Percentiles rank a stretch among this genome's conserved stretches.
These are phyloP conservation scores for Goniozus legneri DNA, from an alignment of 1,140 invertebrate genomes.

Conservation along the genomic window DNA sequence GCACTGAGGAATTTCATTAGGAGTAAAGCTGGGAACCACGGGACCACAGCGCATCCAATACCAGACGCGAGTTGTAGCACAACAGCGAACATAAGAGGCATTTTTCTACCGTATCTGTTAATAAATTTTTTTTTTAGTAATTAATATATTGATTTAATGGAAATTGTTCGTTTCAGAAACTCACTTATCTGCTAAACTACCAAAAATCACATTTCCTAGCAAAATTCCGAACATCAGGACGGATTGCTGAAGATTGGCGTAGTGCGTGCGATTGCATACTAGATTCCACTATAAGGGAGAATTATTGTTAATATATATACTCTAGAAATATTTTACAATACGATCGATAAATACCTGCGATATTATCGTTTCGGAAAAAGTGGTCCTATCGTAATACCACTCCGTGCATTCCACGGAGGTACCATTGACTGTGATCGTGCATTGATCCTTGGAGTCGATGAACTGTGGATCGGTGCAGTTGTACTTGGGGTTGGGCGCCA, in stretches of 20 bases:
- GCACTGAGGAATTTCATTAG: conserved; percentile 54
- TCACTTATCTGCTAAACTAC: conserved; percentile 69
- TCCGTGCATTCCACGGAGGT: conserved; percentile 51
- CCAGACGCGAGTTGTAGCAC: conserved; percentile 65
- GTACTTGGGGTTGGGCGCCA: conserved; percentile 59
- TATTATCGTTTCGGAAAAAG: conserved; percentile 68
- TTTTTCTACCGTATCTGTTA: conserved; percentile 70
- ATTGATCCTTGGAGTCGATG: conserved; percentile 46
- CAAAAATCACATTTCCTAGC: conserved; percentile 68
- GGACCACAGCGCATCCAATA: conserved; percentile 50
- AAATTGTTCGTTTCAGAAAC: conserved; percentile 27
- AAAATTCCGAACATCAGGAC: conserved; percentile 74
- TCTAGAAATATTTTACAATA: conserved; percentile 4
- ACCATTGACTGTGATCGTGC: conserved; percentile 30
- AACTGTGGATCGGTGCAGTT: conserved; percentile 43
- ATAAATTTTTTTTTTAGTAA: conserved; percentile 1
- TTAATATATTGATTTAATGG: conserved; percentile 4
- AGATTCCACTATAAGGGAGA: conserved; percentile 60
- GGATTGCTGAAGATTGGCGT: conserved; percentile 69
- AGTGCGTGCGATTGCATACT: conserved; percentile 60
- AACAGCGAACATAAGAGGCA: conserved; percentile 66
- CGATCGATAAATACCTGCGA: conserved; percentile 54
- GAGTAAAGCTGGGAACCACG: conserved; percentile 54
- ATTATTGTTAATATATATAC: not conserved
- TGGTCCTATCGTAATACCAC: conserved; percentile 61